Evolutionary conservation across 2,888 invertebrate genomes (phyloP).

Genomic region (Yponomeuta malinellus): DNA sequence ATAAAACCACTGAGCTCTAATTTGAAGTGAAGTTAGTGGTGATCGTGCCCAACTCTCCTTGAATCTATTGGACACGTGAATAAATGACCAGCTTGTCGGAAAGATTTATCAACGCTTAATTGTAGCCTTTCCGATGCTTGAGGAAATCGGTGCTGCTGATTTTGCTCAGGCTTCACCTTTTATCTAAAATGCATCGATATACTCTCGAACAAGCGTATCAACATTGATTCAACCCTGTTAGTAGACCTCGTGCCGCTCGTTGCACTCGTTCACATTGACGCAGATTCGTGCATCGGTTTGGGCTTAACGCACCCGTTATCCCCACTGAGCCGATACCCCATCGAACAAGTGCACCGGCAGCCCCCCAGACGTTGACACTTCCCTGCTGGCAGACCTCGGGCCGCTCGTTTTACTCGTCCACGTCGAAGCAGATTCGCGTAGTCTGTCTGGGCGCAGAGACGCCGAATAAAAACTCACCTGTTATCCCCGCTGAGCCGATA

Average conservation of each 20-base stretch:
- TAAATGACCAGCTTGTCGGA: too few species aligned
- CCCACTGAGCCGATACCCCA: slow-evolving; percentile 84
- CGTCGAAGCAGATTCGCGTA: slow-evolving; percentile 67
- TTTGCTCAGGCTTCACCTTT: slow-evolving; percentile 64
- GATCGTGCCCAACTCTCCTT: too few species aligned
- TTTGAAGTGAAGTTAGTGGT: too few species aligned
- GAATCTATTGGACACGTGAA: too few species aligned
- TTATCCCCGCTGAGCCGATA: slow-evolving; percentile 81
- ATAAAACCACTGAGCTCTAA: too few species aligned
- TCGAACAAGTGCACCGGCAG: slow-evolving; percentile 85
- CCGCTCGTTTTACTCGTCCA: slow-evolving; percentile 80
- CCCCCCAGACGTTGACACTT: too few species aligned
- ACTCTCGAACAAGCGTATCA: slow-evolving; percentile 84
- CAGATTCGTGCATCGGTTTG: slow-evolving; percentile 35
- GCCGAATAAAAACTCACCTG: not conserved
- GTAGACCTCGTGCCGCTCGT: slow-evolving; percentile 74
- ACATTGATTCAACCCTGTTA: slow-evolving; percentile 93
- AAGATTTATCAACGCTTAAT: too few species aligned
- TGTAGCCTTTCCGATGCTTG: too few species aligned
- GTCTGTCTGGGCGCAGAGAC: too few species aligned
- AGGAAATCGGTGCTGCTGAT: too few species aligned
- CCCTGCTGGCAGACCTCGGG: slow-evolving; percentile 83
- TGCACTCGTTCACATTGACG: slow-evolving; percentile 82
- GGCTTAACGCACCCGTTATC: slow-evolving; percentile 44
- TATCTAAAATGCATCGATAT: slow-evolving; percentile 81